Evolutionary conservation across 2,797 vertebrate genomes (phyloP).

Genomic region (Chlorospingus semifuscus): DNA sequence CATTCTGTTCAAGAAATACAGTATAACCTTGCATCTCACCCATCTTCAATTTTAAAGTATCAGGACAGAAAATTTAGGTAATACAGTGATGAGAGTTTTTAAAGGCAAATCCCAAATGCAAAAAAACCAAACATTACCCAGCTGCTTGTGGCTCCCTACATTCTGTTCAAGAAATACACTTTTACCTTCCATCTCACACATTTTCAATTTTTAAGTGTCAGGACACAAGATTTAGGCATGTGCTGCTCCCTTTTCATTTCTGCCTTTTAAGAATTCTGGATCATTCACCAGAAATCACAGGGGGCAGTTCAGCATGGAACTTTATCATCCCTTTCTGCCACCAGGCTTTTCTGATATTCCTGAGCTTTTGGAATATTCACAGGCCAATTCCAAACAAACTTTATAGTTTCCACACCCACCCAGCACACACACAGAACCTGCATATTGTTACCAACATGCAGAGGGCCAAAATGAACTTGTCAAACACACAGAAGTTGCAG

Average conservation of each 20-base stretch:
- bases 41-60: background rate
- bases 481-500: background rate
- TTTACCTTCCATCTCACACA: background rate
- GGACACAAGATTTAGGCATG: background rate
- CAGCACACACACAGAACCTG: accelerated
- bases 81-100: background rate
- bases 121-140: background rate
- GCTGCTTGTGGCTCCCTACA: background rate
- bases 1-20: too few relatives aligned
- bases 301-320: accelerated
- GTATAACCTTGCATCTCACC: accelerated
- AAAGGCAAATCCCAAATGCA: background rate
- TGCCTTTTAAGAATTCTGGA: accelerated
- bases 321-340: accelerated
- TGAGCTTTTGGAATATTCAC: background rate
- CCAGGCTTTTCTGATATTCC: background rate
- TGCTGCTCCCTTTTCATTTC: background rate
- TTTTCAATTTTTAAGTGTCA: background rate
- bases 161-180: background rate
- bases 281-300: background rate
- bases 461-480: background rate
- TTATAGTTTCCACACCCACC: accelerated
- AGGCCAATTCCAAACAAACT: background rate
- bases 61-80: background rate
- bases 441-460: background rate